Percentiles rank a stretch among this genome's conserved stretches.
phyloP scores from a whole-genome alignment of 2,888 invertebrate genomes.

The Thymelicus sylvestris region DNA sequence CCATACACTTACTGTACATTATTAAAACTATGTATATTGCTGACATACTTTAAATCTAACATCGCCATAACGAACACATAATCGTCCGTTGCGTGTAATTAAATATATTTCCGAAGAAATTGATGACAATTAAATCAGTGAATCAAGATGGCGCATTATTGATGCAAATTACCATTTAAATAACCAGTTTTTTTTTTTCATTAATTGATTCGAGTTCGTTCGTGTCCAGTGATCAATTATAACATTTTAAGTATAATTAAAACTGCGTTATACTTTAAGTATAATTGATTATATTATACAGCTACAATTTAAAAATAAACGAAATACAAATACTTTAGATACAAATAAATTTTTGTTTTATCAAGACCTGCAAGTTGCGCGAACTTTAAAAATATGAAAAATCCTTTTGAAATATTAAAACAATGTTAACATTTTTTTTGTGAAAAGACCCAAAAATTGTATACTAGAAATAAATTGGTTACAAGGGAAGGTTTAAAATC shows the following conservation, averaged over 20 bases:
- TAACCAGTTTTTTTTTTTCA: no score
- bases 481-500: slow-evolving; percentile 46
- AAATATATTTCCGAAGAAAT: slow-evolving; percentile 33
- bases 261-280: slow-evolving; percentile 6
- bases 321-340: background rate
- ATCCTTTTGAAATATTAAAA: background rate
- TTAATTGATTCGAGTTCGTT: slow-evolving; percentile 13
- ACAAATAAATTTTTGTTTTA: background rate
- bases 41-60: slow-evolving; percentile 28
- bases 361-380: background rate
- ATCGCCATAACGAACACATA: slow-evolving; percentile 6
- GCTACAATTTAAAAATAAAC: background rate
- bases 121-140: background rate
- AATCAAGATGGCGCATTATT: slow-evolving; percentile 45
- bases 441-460: background rate
- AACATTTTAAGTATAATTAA: slow-evolving; percentile 7
- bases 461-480: slow-evolving; percentile 23
- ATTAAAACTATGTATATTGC: slow-evolving; percentile 43
- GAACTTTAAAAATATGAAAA: background rate
- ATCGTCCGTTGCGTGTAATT: background rate
- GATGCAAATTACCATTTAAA: no score
- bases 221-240: slow-evolving; percentile 12
- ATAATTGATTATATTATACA: background rate
- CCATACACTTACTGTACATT: slow-evolving; percentile 54
- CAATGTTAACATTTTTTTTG: background rate